Percentiles rank a stretch among this genome's conserved stretches.
Conservation (phyloP, 2,888 invertebrate genomes). For the Salticus scenicus region DNA sequence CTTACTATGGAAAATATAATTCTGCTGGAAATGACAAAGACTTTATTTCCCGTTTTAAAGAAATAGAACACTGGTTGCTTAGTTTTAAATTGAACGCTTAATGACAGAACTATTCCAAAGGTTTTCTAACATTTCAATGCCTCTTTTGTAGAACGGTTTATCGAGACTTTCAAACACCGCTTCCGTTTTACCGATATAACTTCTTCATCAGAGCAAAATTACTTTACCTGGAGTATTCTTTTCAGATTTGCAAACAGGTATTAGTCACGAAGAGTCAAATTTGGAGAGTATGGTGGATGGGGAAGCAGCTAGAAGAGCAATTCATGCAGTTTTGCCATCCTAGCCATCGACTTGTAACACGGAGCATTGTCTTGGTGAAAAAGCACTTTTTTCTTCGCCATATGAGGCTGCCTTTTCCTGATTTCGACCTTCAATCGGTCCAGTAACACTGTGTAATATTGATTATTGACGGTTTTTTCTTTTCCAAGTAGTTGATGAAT, state of each 20-base stretch:
- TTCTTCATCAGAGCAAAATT: slow-evolving; percentile 15
- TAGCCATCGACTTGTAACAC: slow-evolving; percentile 15
- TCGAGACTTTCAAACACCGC: too few species aligned
- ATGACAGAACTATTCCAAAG: too few species aligned
- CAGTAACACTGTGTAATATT: slow-evolving; percentile 21
- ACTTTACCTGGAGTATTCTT: background rate
- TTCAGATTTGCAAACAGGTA: background rate
- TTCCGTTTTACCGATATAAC: background rate
- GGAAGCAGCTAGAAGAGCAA: background rate
- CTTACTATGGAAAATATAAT: too few species aligned
- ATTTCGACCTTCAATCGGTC: slow-evolving; percentile 7
- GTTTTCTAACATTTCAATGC: too few species aligned
- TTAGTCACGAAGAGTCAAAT: too few species aligned
- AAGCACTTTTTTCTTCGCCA: slow-evolving; percentile 12
- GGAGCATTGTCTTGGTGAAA: slow-evolving; percentile 5
- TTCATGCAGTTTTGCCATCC: slow-evolving; percentile 18
- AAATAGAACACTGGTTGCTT: too few species aligned
- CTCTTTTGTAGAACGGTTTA: too few species aligned
- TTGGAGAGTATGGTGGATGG: background rate
- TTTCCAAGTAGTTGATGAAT: slow-evolving; percentile 62
- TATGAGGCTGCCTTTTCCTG: slow-evolving; percentile 6
- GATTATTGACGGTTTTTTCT: slow-evolving; percentile 32
- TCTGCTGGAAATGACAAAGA: too few species aligned
- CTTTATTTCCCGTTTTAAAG: too few species aligned
- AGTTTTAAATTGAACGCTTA: too few species aligned